phyloP scores from a whole-genome alignment of 64 coral and sea anemone genomes.

The Dendronephthya gigantea region DNA sequence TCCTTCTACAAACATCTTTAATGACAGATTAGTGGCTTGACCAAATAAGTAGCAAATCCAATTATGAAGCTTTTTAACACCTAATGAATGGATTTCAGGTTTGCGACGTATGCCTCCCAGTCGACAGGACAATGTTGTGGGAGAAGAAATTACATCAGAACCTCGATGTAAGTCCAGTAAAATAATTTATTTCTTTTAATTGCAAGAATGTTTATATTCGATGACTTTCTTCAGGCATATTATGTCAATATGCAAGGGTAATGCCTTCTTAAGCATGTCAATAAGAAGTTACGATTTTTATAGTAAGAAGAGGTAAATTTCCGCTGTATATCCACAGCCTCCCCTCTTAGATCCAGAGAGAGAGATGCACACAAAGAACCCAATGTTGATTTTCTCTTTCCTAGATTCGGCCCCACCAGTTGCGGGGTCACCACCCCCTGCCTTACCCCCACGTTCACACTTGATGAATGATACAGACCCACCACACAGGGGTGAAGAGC shows the following conservation, averaged over 20 bases:
- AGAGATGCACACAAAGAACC: too few relatives aligned
- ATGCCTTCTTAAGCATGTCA: too few relatives aligned
- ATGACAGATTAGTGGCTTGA: neutral
- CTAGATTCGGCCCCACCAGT: neutral
- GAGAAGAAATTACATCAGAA: neutral
- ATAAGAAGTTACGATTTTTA: too few relatives aligned
- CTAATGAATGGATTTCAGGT: neutral
- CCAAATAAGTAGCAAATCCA: neutral
- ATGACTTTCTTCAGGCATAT: too few relatives aligned
- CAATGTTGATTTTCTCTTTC: neutral
- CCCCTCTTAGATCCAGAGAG: too few relatives aligned
- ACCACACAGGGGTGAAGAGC: neutral
- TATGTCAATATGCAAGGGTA: too few relatives aligned
- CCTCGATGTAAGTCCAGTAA: neutral
- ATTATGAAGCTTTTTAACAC: neutral
- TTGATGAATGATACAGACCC: neutral
- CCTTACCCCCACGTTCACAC: conserved; percentile 3
- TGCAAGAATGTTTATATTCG: too few relatives aligned
- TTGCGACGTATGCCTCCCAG: neutral
- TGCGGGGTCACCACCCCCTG: neutral
- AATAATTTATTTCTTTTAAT: too few relatives aligned
- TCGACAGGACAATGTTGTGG: neutral
- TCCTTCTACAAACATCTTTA: neutral
- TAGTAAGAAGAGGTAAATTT: too few relatives aligned
- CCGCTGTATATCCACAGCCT: too few relatives aligned